Evolutionary conservation across 1,140 invertebrate species (phyloP), one percentile per base, ranked within the genome.

Genomic region (Grapholita molesta): DNA sequence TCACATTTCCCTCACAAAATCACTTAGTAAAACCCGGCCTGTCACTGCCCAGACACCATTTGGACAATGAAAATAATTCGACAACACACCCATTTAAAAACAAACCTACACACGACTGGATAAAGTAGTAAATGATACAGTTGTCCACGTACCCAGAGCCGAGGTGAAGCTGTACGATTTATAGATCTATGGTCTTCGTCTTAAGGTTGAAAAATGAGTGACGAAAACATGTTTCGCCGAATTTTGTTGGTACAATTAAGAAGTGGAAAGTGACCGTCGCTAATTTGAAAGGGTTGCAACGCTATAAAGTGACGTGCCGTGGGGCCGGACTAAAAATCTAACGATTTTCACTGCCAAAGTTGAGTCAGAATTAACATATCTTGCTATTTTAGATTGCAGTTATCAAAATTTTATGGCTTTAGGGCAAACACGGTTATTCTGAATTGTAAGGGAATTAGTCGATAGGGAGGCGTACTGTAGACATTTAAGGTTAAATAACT

Each of bases 251-350:
- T 66, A 64, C 76, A 67, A 80, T 84, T 83, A 77, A 78, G 74
- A 79, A 76, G 75, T 75, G 81, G 79, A 80, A 80, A 83, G 76
- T 84, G 84, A 79, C 83, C 83, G 77, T 78, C 72, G 71, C 77
- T 85, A 86, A 86, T 85, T 83, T 78, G 68, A 70, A 70, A 79
- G 79, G 80, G 77, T 72, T 75, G 71, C 48, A 48, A 75, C 69
- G 71, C 70, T 61, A 70, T 75, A 75, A 74, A 76, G 30, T 67
- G 68, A 53, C 65, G 68, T 72, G 72, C 42, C 69, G 53, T 64
- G 68, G 67, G 71, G 69, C 68, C 35, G 57, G 38, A 61, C 48
- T 76, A 68, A n/a, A n/a, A n/a, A n/a, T n/a, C n/a, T n/a, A n/a
- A n/a, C n/a, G 70, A 76, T 74, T 78, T 76, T 72, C 66, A 69